A percentile compares a stretch with the other conserved stretches of the same genome.
These are phyloP conservation scores for Gila orcuttii DNA, from an alignment of 2,113 vertebrate genomes.

Conservation along the genomic window DNA sequence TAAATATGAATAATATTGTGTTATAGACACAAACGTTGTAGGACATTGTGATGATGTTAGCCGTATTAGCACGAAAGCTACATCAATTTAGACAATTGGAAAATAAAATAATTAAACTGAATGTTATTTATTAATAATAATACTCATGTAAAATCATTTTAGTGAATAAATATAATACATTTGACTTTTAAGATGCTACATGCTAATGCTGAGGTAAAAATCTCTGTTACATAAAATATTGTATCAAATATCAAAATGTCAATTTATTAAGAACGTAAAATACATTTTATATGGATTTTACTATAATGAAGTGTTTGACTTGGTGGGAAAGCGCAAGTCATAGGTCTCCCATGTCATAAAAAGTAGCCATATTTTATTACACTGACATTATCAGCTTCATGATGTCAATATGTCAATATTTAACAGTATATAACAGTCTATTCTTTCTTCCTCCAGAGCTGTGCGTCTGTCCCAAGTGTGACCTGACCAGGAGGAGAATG, in stretches of 20 bases:
- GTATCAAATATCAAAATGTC: neutral
- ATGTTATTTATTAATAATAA: neutral
- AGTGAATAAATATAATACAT: neutral
- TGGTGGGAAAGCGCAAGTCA: neutral
- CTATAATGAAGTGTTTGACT: too few relatives aligned
- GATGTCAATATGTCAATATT: slow-evolving; percentile 2
- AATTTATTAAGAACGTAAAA: neutral
- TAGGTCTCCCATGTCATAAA: neutral
- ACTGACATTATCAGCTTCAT: neutral
- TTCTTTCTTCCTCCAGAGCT: slow-evolving; percentile 33
- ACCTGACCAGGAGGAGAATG: slow-evolving; percentile 76
- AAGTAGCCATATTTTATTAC: neutral
- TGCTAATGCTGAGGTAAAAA: slow-evolving; percentile 13
- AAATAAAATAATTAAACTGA: neutral
- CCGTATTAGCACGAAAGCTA: slow-evolving; percentile 13
- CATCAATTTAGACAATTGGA: neutral
- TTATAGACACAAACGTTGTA: neutral
- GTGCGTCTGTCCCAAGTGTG: slow-evolving; percentile 57
- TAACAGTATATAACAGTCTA: neutral
- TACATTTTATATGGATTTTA: neutral
- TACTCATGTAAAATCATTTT: too few relatives aligned
- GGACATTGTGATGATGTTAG: slow-evolving; percentile 15
- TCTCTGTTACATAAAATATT: neutral
- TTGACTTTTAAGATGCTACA: neutral
- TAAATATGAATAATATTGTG: neutral